A percentile compares a stretch with the other conserved stretches of the same genome.
phyloP scores from a whole-genome alignment of 1,140 invertebrate species.

The Pachypsylla venusta region DNA sequence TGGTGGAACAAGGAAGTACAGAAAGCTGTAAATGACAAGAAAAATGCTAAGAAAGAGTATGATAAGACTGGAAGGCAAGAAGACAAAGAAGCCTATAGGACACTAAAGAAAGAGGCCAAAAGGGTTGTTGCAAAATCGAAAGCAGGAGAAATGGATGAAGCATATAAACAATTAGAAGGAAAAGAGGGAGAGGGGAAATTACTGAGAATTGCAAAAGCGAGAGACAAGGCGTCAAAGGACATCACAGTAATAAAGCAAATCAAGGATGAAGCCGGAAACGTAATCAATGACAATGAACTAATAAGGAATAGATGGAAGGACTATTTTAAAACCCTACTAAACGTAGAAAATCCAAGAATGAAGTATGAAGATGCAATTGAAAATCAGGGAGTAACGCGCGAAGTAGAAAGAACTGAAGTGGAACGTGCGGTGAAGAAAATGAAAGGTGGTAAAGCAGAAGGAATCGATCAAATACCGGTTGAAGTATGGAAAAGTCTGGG shows the following conservation, averaged over 20 bases:
- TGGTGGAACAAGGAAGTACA: conserved; percentile 3
- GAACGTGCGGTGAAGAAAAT: conserved; percentile 8
- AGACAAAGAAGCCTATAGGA: neutral
- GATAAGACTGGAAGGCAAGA: neutral
- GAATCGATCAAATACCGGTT: conserved; percentile 3
- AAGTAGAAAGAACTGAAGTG: conserved; percentile 8
- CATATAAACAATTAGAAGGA: neutral
- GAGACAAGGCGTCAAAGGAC: conserved; percentile 12
- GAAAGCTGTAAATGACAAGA: neutral
- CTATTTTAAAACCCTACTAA: conserved; percentile 13
- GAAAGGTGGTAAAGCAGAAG: conserved; percentile 10
- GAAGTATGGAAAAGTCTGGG: conserved; percentile 11
- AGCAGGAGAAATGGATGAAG: neutral
- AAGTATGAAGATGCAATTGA: conserved; percentile 3
- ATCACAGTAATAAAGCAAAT: conserved; percentile 12
- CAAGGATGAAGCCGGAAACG: conserved; percentile 9
- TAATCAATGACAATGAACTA: conserved; percentile 1
- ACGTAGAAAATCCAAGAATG: conserved; percentile 9
- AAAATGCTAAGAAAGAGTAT: neutral
- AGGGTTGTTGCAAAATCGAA: neutral
- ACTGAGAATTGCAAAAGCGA: conserved; percentile 14
- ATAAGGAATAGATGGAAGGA: conserved; percentile 11
- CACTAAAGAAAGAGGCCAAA: neutral
- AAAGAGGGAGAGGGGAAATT: conserved; percentile 6
- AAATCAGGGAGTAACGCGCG: neutral